Conservation (phyloP, 2,113 vertebrate species). For the Xiphophorus maculatus region DNA sequence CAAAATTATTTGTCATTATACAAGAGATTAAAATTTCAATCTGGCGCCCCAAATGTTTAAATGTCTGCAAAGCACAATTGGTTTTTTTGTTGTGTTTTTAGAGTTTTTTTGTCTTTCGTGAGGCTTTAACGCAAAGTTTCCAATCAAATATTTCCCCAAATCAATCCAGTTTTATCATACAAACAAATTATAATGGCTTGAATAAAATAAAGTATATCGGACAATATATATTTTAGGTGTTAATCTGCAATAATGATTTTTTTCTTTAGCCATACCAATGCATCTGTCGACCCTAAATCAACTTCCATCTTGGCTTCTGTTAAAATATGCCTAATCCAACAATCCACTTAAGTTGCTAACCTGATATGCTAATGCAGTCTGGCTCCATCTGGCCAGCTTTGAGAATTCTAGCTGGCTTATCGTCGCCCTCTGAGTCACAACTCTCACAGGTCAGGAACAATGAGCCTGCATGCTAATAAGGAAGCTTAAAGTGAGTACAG, state of each 20-base stretch:
- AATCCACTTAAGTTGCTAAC: slow-evolving; percentile 21
- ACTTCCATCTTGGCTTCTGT: not conserved
- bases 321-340: slow-evolving; percentile 20
- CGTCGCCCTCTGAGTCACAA: slow-evolving; percentile 43
- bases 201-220: not conserved
- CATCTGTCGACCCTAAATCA: slow-evolving; percentile 11
- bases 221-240: not conserved
- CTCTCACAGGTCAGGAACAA: slow-evolving; percentile 31
- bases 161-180: not conserved
- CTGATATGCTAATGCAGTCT: no score
- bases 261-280: slow-evolving; percentile 1
- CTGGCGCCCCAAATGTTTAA: not conserved
- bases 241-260: not conserved
- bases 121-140: slow-evolving; percentile 6
- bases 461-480: slow-evolving; percentile 29
- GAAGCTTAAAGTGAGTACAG: slow-evolving; percentile 20
- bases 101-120: not conserved
- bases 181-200: slow-evolving; percentile 7
- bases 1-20: not conserved
- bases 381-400: not conserved
- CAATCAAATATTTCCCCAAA: not conserved
- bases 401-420: slow-evolving; percentile 20
- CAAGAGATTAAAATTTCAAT: not conserved
- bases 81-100: not conserved
- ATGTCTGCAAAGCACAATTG: slow-evolving; percentile 4